Conservation (phyloP, 2,797 vertebrate genomes). For the Acrossocheilus fasciatus region DNA sequence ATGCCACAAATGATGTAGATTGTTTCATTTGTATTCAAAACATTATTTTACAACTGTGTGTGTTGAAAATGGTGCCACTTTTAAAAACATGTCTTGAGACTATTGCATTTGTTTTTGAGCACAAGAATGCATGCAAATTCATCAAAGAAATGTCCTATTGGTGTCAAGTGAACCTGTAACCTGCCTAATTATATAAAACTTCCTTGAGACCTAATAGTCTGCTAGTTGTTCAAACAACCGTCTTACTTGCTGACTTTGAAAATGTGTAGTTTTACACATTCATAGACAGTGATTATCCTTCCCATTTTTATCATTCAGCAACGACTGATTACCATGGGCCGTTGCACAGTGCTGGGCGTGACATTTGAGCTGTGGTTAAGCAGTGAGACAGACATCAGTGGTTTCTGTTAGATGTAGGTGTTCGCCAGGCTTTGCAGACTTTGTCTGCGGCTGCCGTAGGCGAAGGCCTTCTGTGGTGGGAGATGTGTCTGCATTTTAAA, state of each 20-base stretch:
- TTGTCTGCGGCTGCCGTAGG: slow-evolving; percentile 49
- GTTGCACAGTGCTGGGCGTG: slow-evolving; percentile 57
- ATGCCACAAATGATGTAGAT: not conserved
- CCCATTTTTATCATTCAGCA: slow-evolving; percentile 41
- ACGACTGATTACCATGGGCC: slow-evolving; percentile 51
- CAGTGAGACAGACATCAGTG: slow-evolving; percentile 66
- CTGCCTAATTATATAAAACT: not conserved
- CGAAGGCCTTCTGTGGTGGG: slow-evolving; percentile 35
- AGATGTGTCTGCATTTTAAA: slow-evolving; percentile 49
- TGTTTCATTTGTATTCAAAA: not conserved
- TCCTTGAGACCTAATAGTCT: not conserved
- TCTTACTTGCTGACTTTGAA: not conserved
- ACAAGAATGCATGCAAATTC: not conserved
- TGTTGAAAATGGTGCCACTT: not conserved
- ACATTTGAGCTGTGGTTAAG: slow-evolving; percentile 70
- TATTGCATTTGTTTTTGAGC: not conserved
- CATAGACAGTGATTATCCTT: slow-evolving; percentile 12
- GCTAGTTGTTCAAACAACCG: not conserved
- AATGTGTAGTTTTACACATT: not conserved
- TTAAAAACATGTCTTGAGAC: not conserved
- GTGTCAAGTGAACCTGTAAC: not conserved
- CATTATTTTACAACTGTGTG: not conserved
- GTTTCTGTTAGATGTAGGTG: slow-evolving; percentile 67
- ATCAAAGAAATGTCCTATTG: not conserved
- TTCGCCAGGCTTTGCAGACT: slow-evolving; percentile 57